phyloP scores from a whole-genome alignment of 2,797 vertebrate genomes.

The Sarcophilus harrisii region DNA sequence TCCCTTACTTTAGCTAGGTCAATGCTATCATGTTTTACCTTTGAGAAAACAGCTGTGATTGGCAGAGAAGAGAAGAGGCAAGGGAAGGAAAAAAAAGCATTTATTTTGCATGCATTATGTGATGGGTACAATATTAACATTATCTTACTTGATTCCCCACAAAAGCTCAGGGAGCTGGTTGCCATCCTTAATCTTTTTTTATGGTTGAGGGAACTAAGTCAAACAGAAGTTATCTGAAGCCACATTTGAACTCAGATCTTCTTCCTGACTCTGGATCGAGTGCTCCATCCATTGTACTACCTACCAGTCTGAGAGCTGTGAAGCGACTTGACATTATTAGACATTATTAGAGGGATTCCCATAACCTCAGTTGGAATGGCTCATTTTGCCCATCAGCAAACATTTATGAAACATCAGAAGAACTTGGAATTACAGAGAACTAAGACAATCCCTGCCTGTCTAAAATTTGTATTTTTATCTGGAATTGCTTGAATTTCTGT shows the following conservation, averaged over 20 bases:
- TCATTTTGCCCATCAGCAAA: neutral
- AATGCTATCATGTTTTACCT: neutral
- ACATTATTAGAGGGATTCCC: neutral
- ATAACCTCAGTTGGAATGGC: neutral
- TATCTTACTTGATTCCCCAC: neutral
- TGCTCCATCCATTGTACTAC: neutral
- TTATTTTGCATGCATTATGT: neutral
- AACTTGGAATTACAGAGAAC: neutral
- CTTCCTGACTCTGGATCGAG: neutral
- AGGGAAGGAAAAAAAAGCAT: no score
- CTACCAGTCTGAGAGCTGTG: neutral
- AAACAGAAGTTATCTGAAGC: neutral
- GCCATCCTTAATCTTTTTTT: neutral
- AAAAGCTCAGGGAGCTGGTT: neutral
- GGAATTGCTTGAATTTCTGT: neutral
- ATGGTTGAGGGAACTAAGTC: neutral
- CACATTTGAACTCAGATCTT: neutral
- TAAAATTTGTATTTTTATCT: neutral
- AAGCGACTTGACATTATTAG: neutral
- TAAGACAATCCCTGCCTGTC: neutral
- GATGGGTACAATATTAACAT: neutral
- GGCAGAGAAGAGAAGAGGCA: neutral
- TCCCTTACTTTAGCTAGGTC: neutral
- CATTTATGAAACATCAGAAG: neutral
- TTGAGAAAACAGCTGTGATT: neutral